phyloP scores from a whole-genome alignment of 2,888 invertebrate genomes.

The Blastobasis lacticolella region DNA sequence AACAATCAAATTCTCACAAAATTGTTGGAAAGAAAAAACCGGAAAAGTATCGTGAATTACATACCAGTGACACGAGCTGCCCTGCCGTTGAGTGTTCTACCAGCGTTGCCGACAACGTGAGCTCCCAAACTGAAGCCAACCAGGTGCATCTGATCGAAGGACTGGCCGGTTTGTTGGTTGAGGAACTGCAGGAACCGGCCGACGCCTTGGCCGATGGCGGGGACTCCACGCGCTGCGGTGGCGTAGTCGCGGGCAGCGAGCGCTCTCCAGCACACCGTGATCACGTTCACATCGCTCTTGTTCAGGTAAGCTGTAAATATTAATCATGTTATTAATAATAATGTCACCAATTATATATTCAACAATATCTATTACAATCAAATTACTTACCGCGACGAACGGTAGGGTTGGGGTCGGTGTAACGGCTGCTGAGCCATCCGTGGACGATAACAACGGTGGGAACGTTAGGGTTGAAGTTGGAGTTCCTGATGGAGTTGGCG shows the following conservation, averaged over 20 bases:
- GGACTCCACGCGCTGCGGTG: constrained; percentile 32
- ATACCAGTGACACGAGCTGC: constrained; percentile 9
- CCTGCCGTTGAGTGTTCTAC: constrained; percentile 28
- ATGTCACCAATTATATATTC: not conserved
- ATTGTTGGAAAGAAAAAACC: constrained; percentile 22
- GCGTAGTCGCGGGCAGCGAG: constrained; percentile 31
- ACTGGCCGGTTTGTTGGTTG: constrained; percentile 19
- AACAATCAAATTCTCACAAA: not conserved
- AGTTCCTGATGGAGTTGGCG: constrained; percentile 23
- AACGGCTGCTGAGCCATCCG: constrained; percentile 22
- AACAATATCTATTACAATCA: not conserved
- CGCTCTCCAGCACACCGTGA: constrained; percentile 39
- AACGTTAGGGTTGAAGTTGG: constrained; percentile 29
- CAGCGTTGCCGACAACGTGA: constrained; percentile 26
- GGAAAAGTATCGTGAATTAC: constrained; percentile 20
- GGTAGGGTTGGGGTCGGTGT: constrained; percentile 20
- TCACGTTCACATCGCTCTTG: constrained; percentile 33
- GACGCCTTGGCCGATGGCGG: constrained; percentile 32
- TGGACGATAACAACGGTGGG: constrained; percentile 20
- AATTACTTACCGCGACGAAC: constrained; percentile 29
- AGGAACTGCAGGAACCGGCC: constrained; percentile 23
- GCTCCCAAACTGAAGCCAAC: too few species aligned
- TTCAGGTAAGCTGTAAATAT: constrained; percentile 14
- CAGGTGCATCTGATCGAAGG: constrained; percentile 25
- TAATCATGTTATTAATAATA: constrained; percentile 14